Evolutionary conservation across 2,797 vertebrate species (phyloP), one percentile per base, ranked within the genome.

Genomic region (Microhierax caerulescens): DNA sequence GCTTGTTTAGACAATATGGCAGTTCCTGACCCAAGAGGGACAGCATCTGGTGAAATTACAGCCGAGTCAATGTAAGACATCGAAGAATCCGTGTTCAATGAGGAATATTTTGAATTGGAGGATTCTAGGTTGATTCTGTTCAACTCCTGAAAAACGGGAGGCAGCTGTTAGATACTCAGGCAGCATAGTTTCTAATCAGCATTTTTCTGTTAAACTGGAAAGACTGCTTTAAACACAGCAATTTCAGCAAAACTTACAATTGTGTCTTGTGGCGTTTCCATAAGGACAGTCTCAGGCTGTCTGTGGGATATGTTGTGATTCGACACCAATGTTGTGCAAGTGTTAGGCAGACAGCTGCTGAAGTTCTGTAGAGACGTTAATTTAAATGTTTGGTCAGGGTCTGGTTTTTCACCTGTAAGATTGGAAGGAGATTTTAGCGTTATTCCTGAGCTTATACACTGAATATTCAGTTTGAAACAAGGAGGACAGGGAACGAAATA

Each of bases 121-220:
- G 99, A 99, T 98, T 99, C 99, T 95, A 99, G 98, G 98, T 99
- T 99, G 97, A 99, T 98, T 96, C 99, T 99, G 97, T 99, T 99
- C 93, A 99, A 94, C 97, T 99, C 99, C 99, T 99, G 94, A 96
- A 98, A 98, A 59, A 97, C 1, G 70, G 88, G 97, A 97, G 82
- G 90, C 84, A 85, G 67, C 45, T 69, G 39, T 94, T 76, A 90
- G 36, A 48, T 47, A 63, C 22, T 28, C 87, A 13, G 2, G 14
- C n/a, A 25, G 30, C 7, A 54, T 1, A 41, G 50, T 43, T 95
- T 79, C 91, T 65, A 69, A 80, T 36, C 12, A 73, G 39, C 4
- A 13, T 47, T n/a, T 64, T 63, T 76, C 47, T 93, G 65, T 83
- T 34, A 76, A 72, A 37, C 53, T 89, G 75, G 36, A 37, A 57